Evolutionary conservation across 2,888 invertebrate species (phyloP).

Genomic region (Amphipoea lucens): DNA sequence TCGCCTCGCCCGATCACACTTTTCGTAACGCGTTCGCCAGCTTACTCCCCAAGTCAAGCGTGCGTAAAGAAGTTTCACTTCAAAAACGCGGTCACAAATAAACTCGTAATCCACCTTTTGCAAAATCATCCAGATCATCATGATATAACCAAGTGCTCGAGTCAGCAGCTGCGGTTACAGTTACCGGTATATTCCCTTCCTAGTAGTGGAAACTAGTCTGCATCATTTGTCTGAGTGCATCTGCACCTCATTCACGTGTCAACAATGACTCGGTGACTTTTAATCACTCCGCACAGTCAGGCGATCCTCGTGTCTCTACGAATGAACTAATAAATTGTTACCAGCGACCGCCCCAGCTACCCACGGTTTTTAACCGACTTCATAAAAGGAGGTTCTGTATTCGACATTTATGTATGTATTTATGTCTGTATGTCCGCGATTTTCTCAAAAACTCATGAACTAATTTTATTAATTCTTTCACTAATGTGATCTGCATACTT

Average conservation of each 20-base stretch:
- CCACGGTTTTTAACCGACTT: background rate
- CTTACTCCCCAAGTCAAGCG: too few species aligned
- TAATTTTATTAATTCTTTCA: too few species aligned
- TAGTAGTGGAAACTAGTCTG: background rate
- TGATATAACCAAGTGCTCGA: background rate
- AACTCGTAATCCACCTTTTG: background rate
- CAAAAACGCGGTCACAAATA: background rate
- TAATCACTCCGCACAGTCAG: conserved; percentile 5
- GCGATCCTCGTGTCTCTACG: conserved; percentile 11
- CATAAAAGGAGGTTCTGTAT: too few species aligned
- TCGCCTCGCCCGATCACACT: too few species aligned
- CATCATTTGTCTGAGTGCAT: conserved; percentile 16
- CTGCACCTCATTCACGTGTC: conserved; percentile 34
- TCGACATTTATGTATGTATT: too few species aligned
- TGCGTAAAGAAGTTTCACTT: too few species aligned
- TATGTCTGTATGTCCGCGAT: too few species aligned
- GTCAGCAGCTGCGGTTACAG: conserved; percentile 20
- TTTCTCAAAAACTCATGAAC: too few species aligned
- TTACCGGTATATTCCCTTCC: conserved; percentile 20
- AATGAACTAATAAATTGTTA: conserved; percentile 22
- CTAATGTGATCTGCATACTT: too few species aligned
- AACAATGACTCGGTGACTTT: conserved; percentile 16
- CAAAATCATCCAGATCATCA: background rate
- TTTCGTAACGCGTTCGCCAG: too few species aligned
- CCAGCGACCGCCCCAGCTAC: background rate